Evolutionary conservation across 2,797 vertebrate genomes (phyloP).

Genomic region (Lophotriccus pileatus): DNA sequence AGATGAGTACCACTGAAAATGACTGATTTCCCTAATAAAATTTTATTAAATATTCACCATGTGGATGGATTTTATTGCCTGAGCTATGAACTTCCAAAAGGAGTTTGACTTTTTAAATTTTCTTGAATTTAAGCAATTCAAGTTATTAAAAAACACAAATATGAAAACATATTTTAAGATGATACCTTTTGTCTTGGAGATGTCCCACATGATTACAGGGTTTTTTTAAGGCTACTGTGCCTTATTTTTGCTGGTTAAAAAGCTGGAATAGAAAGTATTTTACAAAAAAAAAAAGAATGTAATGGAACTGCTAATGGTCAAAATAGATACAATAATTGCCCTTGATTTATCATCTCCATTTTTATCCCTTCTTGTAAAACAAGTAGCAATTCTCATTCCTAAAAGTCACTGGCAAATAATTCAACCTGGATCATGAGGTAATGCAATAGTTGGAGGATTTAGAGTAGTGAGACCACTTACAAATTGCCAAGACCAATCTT

Average conservation of each 20-base stretch:
- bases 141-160: not conserved
- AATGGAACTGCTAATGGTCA: not conserved
- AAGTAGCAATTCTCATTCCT: not conserved
- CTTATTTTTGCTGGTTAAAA: not conserved
- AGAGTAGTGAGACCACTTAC: not conserved
- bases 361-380: not conserved
- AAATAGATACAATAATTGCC: not conserved
- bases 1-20: not conserved
- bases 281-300: not conserved
- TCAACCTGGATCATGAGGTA: not conserved
- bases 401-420: not conserved
- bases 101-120: not conserved
- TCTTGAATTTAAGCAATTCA: not conserved
- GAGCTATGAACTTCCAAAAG: not conserved
- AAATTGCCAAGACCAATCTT: not conserved
- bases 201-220: not conserved
- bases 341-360: not conserved
- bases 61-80: not conserved
- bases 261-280: not conserved
- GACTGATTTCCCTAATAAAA: not conserved
- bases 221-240: not conserved
- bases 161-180: not conserved
- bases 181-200: not conserved
- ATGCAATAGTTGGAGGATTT: not conserved
- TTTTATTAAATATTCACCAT: not conserved